A percentile compares a stretch with the other conserved stretches of the same genome.
Evolutionary conservation across 2,113 vertebrate genomes (phyloP).

Genomic region (Scopus umbretta): DNA sequence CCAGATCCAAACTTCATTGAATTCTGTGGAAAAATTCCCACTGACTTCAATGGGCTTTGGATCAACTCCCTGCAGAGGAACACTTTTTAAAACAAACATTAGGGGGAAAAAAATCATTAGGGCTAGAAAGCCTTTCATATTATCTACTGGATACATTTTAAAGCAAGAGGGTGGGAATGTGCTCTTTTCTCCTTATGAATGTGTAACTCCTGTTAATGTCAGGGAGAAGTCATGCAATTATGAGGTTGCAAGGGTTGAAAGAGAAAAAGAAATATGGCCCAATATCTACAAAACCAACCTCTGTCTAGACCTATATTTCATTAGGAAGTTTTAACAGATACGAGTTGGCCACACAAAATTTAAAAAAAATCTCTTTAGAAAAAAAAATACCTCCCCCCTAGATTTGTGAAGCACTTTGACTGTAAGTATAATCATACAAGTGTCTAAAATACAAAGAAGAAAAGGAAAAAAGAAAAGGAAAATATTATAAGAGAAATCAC

Average conservation of each 20-base stretch:
- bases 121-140: conserved; percentile 44
- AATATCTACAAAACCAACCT: neutral
- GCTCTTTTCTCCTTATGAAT: conserved; percentile 21
- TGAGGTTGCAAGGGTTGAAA: neutral
- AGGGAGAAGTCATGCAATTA: neutral
- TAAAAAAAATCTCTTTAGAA: neutral
- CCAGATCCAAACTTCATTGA: conserved; percentile 50
- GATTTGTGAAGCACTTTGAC: neutral
- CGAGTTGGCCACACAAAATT: neutral
- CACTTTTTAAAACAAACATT: conserved; percentile 62
- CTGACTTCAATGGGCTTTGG: conserved; percentile 60
- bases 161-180: conserved; percentile 45
- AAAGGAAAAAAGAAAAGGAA: neutral
- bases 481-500: neutral
- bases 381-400: neutral
- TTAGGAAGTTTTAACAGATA: neutral
- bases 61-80: conserved; percentile 27
- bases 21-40: conserved; percentile 58
- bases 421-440: neutral
- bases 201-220: neutral
- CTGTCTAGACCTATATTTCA: neutral
- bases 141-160: conserved; percentile 45
- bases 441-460: neutral
- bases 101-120: conserved; percentile 3
- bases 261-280: neutral